Base-by-base conservation (phyloP, 2,888 invertebrate genomes). In the Smittia sp. region DNA sequence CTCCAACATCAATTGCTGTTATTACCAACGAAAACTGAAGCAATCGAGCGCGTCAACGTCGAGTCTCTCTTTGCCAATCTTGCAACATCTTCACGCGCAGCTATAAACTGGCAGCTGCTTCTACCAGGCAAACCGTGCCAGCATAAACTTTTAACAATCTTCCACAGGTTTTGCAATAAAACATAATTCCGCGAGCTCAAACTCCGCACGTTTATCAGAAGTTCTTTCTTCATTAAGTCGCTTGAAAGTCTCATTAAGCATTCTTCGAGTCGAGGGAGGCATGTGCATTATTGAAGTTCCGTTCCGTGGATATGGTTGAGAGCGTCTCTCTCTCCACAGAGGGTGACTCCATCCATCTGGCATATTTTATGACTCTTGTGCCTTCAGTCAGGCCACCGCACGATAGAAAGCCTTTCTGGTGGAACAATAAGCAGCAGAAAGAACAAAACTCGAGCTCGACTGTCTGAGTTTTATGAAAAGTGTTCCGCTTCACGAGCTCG, bases 291-390 rank as follows among this genome's bases (percentile, higher is more conserved):
- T 46, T 46, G 66, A 18, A 25, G 38, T 66, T 18, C 11, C 24
- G 58, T 58, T 18, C 58, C 18, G n/a, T 58, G 46, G 58, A 58
- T 58, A 58, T 58, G 66, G 18, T 66, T 66, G 32, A 66, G 27
- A 66, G 66, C n/a, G n/a, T 63, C 38, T 32, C 66, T 38, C 20
- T 65, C 18, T 58, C 39, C 32, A 66, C 39, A 32, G 32, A 32
- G 66, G 66, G 66, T 66, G 66, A 66, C 38, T 66, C 66, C 66
- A n/a, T n/a, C n/a, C n/a, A 66, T 66, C 66, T 66, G 66, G 66
- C 66, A 32, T 66, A n/a, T 66, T 66, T 15, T 24, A 24, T 11
- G 11, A 38, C 66, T 27, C 66, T 66, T 27, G 15, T 15, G 58
- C 58, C n/a, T 22, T 25, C 63, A 63, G n/a, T 58, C n/a, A n/a